Conservation (phyloP, 2,888 invertebrate genomes). For the Philonicus albiceps region DNA sequence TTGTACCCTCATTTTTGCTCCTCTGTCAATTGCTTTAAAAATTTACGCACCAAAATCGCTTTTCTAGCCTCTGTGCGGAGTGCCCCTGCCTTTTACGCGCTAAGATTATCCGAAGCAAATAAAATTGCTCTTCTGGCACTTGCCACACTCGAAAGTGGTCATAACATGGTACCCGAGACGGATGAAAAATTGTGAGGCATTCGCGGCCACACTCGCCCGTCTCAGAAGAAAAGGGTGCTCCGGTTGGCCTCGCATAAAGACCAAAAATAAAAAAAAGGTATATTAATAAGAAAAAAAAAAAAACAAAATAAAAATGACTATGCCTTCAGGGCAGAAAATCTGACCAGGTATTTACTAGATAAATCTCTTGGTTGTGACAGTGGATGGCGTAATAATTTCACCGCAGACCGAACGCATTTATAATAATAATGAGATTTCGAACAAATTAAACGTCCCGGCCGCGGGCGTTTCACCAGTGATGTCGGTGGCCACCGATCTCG, state of each 20-base stretch:
- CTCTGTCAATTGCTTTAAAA: constrained; percentile 36
- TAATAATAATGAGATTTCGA: constrained; percentile 26
- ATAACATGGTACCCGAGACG: not conserved
- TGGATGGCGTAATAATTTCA: constrained; percentile 21
- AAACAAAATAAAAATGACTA: not conserved
- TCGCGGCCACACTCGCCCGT: not conserved
- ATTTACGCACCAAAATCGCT: constrained; percentile 40
- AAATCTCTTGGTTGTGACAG: constrained; percentile 10
- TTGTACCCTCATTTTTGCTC: constrained; percentile 35
- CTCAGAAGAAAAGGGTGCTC: not conserved
- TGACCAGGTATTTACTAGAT: not conserved
- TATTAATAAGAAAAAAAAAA: not conserved
- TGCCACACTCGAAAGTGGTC: not conserved
- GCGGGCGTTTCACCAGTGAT: not conserved
- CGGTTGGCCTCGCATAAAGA: not conserved
- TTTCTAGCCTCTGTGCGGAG: not conserved
- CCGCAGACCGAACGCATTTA: not conserved
- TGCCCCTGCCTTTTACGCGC: not conserved
- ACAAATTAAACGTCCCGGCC: constrained; percentile 4
- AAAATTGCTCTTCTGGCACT: not conserved
- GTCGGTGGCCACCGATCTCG: not conserved
- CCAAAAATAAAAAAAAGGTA: not conserved
- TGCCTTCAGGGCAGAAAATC: not conserved
- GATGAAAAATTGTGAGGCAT: not conserved
- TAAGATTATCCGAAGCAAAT: not conserved